A percentile compares a stretch with the other conserved stretches of the same genome.
phyloP scores from a whole-genome alignment of 2,797 vertebrate species.

The Gobionotothen gibberifrons region DNA sequence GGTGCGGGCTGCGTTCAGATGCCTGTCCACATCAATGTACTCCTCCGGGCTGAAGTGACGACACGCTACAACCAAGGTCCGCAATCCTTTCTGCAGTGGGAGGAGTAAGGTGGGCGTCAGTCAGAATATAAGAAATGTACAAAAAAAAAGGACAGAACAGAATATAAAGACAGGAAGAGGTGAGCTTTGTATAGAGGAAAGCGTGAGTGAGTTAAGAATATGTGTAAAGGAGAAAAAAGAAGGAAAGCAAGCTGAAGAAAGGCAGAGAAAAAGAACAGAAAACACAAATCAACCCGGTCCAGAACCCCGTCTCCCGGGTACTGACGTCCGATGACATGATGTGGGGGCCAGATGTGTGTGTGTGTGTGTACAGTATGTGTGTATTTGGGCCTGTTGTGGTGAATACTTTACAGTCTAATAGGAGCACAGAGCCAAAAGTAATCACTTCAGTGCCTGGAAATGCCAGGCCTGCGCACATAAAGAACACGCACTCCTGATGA shows the following conservation, averaged over 20 bases:
- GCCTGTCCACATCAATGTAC: slow-evolving; percentile 88
- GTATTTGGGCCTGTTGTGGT: slow-evolving; percentile 9
- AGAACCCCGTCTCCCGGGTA: slow-evolving; percentile 25
- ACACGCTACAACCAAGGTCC: slow-evolving; percentile 95
- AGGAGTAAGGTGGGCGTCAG: not conserved
- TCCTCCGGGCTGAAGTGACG: slow-evolving; percentile 91
- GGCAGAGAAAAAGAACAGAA: slow-evolving; percentile 25
- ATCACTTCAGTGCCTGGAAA: slow-evolving; percentile 46
- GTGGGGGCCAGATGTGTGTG: slow-evolving; percentile 4
- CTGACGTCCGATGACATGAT: slow-evolving; percentile 40
- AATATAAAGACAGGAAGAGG: not conserved
- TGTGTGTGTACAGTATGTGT: slow-evolving; percentile 3
- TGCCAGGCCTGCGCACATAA: slow-evolving; percentile 1
- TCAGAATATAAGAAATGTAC: not conserved
- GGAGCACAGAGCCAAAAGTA: slow-evolving; percentile 37
- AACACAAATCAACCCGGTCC: slow-evolving; percentile 59
- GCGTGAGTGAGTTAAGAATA: slow-evolving; percentile 1
- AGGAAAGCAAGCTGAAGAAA: not conserved
- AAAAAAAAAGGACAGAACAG: not conserved
- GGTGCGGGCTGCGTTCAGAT: slow-evolving; percentile 90
- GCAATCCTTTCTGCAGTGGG: slow-evolving; percentile 90
- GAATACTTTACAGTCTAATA: slow-evolving; percentile 44
- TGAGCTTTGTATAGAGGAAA: not conserved
- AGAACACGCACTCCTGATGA: slow-evolving; percentile 2
- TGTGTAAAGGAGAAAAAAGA: not conserved